Evolutionary conservation across 2,797 vertebrate genomes (phyloP), one percentile per base, ranked within the genome.

Genomic region (Falco concolor): DNA sequence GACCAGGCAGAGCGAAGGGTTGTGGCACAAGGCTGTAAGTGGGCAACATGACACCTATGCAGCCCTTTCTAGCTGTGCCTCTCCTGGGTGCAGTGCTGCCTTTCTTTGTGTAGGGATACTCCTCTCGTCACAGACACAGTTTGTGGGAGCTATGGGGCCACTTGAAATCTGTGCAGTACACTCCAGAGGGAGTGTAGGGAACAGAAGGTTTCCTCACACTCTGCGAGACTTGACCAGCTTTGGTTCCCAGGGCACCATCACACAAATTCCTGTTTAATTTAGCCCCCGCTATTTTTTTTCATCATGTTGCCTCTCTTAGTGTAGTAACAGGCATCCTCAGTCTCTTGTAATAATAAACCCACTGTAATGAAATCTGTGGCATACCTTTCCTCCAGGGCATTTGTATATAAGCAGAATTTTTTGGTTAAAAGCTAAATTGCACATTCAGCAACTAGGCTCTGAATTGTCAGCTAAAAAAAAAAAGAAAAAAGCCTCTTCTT

Each of bases 381-480:
- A 36, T 64, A 57, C 14, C 16, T 52, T 70, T 92, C 25, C 49
- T 79, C 23, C 36, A 59, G 64, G 56, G 28, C 30, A 65, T 61
- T 79, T 87, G 42, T 42, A 54, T 32, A 54, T 50, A 70, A 60
- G 45, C 61, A 79, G 69, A 78, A 36, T 47, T 32, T 79, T 70
- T 87, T 64, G 45, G 21, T 92, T 91, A 83, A 85, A 87, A 87
- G 56, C 44, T 82, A 24, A 84, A 92, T 30, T 53, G n/a, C 32
- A 18, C 17, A 49, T 77, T 83, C 56, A 85, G 28, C 60, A 91
- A 59, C 24, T 8, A 54, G 9, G 17, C 23, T 94, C 19, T 85
- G 92, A 89, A 74, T 52, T 19, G 44, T 90, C 53, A 54, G 19
- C 21, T 78, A 1, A n/a, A 45, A 40, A 32, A 32, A 72, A 73